A percentile compares a stretch with the other conserved stretches of the same genome.
Evolutionary conservation across 2,113 vertebrate genomes (phyloP).

Genomic region (Ceyx margarethae): DNA sequence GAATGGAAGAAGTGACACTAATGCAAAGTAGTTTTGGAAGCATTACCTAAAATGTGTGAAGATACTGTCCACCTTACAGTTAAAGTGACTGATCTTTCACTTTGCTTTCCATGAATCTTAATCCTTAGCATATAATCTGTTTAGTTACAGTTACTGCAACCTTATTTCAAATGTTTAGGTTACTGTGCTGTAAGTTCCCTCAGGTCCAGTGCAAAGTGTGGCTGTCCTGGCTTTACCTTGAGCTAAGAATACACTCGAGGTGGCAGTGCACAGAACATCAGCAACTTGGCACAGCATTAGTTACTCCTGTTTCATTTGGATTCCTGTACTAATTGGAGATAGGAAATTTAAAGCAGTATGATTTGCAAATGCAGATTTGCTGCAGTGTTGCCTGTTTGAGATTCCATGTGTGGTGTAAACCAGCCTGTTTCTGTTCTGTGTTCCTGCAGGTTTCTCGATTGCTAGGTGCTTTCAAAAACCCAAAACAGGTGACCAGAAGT

Average conservation of each 20-base stretch:
- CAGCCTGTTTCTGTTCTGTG: background rate
- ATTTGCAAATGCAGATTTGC: background rate
- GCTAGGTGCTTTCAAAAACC: constrained; percentile 80
- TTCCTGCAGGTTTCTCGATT: constrained; percentile 76
- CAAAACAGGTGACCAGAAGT: constrained; percentile 80
- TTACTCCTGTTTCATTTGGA: background rate
- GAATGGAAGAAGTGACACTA: background rate
- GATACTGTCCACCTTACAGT: background rate
- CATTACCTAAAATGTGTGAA: background rate
- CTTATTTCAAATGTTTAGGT: background rate
- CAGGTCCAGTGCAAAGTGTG: rapidly evolving
- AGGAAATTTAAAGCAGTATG: background rate
- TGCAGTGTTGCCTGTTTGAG: background rate
- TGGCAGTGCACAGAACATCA: background rate
- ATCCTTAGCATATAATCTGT: background rate
- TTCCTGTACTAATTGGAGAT: background rate
- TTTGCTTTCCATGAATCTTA: background rate
- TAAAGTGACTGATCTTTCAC: background rate
- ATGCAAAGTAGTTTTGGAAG: background rate
- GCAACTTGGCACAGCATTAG: background rate
- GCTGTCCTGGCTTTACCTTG: background rate
- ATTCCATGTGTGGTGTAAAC: background rate
- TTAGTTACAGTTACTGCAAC: background rate
- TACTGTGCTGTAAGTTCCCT: background rate
- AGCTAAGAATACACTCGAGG: constrained; percentile 1